A percentile compares a stretch with the other conserved stretches of the same genome.
Evolutionary conservation across 2,888 invertebrate species (phyloP).

Genomic region (Anthophora plumipes): DNA sequence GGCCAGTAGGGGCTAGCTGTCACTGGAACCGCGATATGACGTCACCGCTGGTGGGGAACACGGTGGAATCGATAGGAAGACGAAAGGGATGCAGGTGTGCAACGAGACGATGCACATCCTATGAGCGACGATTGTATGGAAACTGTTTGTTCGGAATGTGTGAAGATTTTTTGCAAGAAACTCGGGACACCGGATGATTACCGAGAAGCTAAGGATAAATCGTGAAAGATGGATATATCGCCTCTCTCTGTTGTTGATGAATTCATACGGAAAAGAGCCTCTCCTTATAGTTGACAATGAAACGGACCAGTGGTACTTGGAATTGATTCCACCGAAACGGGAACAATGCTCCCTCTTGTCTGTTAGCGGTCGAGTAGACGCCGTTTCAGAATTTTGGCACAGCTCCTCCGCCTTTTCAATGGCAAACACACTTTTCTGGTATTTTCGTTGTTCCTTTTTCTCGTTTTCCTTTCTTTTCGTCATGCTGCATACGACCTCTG

Average conservation of each 20-base stretch:
- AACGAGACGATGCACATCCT: neutral
- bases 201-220: neutral
- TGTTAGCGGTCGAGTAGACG: neutral
- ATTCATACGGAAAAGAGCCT: neutral
- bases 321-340: slow-evolving; percentile 22
- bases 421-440: slow-evolving; percentile 22
- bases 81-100: slow-evolving; percentile 49
- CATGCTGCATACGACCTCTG: neutral
- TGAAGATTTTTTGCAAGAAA: slow-evolving; percentile 12
- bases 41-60: slow-evolving; percentile 19
- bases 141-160: too few relatives aligned
- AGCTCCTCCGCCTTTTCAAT: slow-evolving; percentile 22
- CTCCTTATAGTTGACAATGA: slow-evolving; percentile 21
- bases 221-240: neutral
- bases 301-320: slow-evolving; percentile 2
- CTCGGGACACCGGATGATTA: neutral
- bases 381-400: slow-evolving; percentile 30
- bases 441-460: neutral
- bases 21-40: slow-evolving; percentile 30
- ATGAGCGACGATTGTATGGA: neutral
- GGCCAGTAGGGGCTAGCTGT: slow-evolving; percentile 34
- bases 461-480: neutral
- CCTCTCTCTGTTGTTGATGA: neutral
- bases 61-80: slow-evolving; percentile 32
- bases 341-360: slow-evolving; percentile 34